Evolutionary conservation across 2,888 invertebrate species (phyloP), one percentile per base, ranked within the genome.

Genomic region (Eilema griseolum): DNA sequence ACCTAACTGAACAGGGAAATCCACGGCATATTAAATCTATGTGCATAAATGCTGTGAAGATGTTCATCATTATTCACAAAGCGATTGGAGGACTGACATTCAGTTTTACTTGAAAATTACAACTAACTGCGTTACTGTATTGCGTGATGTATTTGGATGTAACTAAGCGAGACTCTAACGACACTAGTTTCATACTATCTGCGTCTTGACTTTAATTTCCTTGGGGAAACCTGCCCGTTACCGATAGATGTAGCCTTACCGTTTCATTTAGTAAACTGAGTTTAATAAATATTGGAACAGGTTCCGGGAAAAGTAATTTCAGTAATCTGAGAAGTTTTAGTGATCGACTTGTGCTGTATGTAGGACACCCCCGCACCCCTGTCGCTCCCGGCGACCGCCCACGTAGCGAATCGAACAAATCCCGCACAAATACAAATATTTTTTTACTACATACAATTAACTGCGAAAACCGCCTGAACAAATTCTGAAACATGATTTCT

Each of bases 231-330:
- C 14, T 41, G 41, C 41, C 41, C 41, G 41, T 14, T 16, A 41
- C 41, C 41, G 3, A 41, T 41, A 41, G 41, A 41, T 41, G 16
- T 41, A 41, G 11, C 41, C 41, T 41, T 41, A 41, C 20, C 20
- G 46, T 46, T 46, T 46, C n/a, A n/a, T 46, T 20, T 46, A 0
- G 24, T 14, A 26, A 26, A 59, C 2, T 59, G 23, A 28, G 16
- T 24, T 26, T 60, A 14, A 60, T 60, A 28, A 60, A 60, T 60
- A 60, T 28, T 28, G 24, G 28, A 60, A 28, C 60, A 60, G 26
- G 28, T 60, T 60, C 20, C 28, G 28, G 20, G 60, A 60, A 60
- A 52, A 60, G 60, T 60, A 26, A 26, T 60, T 14, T 60, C 60
- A 60, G 28, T 26, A 28, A 26, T 60, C 16, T 60, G 61, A 28